Evolutionary conservation across 2,113 vertebrate species (phyloP).

Genomic region (Nanorana parkeri): DNA sequence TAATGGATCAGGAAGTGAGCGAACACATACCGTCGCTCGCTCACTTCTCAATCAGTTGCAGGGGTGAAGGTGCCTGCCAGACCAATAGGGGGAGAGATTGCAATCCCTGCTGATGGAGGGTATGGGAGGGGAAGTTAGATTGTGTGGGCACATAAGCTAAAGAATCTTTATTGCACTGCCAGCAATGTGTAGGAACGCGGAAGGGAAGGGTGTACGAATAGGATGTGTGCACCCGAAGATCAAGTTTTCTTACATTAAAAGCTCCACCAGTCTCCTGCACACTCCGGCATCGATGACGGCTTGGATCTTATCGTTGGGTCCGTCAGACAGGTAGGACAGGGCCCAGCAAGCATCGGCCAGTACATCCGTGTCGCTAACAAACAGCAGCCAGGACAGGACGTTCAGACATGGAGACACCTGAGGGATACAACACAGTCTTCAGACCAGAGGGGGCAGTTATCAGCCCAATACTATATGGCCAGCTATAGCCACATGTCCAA

Average conservation of each 20-base stretch:
- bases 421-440: constrained; percentile 39
- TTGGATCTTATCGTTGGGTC: constrained; percentile 98
- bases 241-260: constrained; percentile 85
- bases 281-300: constrained; percentile 98
- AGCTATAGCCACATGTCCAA: not conserved
- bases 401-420: constrained; percentile 96
- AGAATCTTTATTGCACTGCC: not conserved
- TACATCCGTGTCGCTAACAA: constrained; percentile 95
- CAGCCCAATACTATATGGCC: not conserved
- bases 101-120: too few species aligned
- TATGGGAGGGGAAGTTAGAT: not conserved
- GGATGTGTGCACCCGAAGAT: not conserved
- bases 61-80: too few species aligned
- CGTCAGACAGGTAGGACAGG: constrained; percentile 94
- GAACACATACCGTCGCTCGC: too few species aligned
- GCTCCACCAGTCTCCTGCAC: constrained; percentile 94
- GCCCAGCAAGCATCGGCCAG: constrained; percentile 98
- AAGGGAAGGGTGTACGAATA: not conserved
- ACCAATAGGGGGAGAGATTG: too few species aligned
- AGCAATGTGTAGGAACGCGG: not conserved
- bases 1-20: too few species aligned
- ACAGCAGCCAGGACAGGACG: constrained; percentile 95
- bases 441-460: not conserved
- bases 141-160: not conserved
- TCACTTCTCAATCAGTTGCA: too few species aligned